Base-by-base conservation (phyloP, 2,797 vertebrate genomes). In the Antrozous pallidus region DNA sequence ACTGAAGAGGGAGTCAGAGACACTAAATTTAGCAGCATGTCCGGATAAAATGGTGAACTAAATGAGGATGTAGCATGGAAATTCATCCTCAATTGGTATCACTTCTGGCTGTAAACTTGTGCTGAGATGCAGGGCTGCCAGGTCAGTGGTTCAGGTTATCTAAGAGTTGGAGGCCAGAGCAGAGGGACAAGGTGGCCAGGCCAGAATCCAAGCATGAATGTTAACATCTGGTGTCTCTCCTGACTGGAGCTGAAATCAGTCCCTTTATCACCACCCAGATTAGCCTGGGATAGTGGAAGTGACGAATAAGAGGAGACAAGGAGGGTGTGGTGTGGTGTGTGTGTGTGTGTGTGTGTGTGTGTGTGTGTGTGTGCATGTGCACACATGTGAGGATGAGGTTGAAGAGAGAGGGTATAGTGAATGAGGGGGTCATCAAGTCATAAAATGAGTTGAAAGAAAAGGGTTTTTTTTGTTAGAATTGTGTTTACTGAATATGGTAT, bases 121-220 rank as follows among this genome's bases (percentile, higher is more conserved):
- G 1, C 47, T 8, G 49, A 22, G 36, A 1, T 11, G 47, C 31
- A 11, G 45, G 16, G 45, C 38, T 0, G 0, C 49, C 0, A 1
- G 36, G 69, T 31, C 42, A 17, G 3, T 1, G 28, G 36, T 22
- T 8, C 10, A 11, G 33, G 17, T 14, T 28, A 22, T 80, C 16
- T 47, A 28, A 12, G 56, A 28, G 3, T 8, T 22, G 36, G 71
- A 12, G n/a, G 18, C 31, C 20, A 47, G 54, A 38, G 24, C 5
- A 3, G 47, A 31, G 36, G 12, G 61, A 17, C 5, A 8, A 14
- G 16, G 20, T 2, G 5, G 16, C 14, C 58, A 31, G 18, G 5
- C 6, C 38, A 31, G 61, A n/a, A 45, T 65, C 12, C 9, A 31
- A 38, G n/a, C 22, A 4, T 40, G 24, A 26, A 17, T 12, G 4